These are phyloP conservation scores for Hartigia nigra DNA, from an alignment of 2,888 invertebrate species.

Conservation along the genomic window DNA sequence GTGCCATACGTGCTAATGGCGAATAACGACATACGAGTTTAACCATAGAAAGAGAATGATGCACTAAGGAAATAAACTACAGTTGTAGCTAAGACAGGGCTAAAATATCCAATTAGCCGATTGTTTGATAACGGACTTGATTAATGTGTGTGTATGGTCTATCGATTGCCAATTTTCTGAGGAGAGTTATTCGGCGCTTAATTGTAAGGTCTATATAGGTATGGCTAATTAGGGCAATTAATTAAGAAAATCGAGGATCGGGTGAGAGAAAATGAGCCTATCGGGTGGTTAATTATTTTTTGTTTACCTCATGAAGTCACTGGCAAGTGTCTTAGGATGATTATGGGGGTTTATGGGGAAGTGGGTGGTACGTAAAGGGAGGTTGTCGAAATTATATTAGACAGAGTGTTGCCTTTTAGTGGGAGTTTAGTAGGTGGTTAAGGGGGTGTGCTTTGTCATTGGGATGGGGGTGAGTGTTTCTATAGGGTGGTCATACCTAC, in stretches of 20 bases:
- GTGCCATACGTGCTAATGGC: neutral
- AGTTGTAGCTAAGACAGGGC: neutral
- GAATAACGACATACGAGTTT: neutral
- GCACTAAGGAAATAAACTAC: neutral
- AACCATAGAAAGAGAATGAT: neutral
- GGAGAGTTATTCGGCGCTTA: neutral
- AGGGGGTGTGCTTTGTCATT: neutral
- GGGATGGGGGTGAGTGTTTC: neutral
- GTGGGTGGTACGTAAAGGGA: neutral
- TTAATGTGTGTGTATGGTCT: neutral
- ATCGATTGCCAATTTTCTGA: slow-evolving; percentile 1
- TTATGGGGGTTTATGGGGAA: neutral
- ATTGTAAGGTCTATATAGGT: slow-evolving; percentile 5
- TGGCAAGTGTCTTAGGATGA: neutral
- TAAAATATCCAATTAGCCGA: slow-evolving; percentile 3
- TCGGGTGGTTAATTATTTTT: neutral
- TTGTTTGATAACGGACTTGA: slow-evolving; percentile 6
- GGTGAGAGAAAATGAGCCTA: neutral
- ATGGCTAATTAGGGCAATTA: slow-evolving; percentile 4
- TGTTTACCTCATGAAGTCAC: neutral
- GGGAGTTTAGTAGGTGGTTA: neutral
- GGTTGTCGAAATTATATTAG: neutral
- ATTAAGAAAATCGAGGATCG: slow-evolving; percentile 5
- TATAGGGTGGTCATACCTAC: slow-evolving; percentile 10
- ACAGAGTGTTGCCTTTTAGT: neutral